These are phyloP conservation scores for Cephonodes hylas DNA, from an alignment of 2,888 invertebrate species.

Conservation along the genomic window DNA sequence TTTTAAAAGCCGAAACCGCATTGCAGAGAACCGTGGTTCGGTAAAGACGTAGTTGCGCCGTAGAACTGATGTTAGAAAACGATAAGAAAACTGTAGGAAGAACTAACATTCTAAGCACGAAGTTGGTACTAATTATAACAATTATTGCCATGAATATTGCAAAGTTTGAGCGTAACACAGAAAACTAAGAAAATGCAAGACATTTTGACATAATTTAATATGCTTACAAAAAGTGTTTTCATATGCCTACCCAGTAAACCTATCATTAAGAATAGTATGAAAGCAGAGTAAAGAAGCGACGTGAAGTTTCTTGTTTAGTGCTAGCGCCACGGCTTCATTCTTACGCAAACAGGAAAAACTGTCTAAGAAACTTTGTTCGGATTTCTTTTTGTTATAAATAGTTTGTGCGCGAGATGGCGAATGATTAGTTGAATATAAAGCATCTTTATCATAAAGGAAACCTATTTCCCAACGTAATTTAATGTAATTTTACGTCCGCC, in stretches of 20 bases:
- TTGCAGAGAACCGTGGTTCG: conserved; percentile 20
- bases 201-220: no score
- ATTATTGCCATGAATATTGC: not conserved
- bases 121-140: not conserved
- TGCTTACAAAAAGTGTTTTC: no score
- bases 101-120: not conserved
- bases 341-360: not conserved
- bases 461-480: no score
- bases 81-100: not conserved
- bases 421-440: not conserved
- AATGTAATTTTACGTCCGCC: not conserved
- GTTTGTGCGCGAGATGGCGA: not conserved
- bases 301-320: not conserved
- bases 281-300: not conserved
- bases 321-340: not conserved
- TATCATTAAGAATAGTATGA: not conserved
- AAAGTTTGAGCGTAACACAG: no score
- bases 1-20: conserved; percentile 25
- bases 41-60: not conserved
- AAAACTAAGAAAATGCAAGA: no score
- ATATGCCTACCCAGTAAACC: not conserved
- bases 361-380: not conserved
- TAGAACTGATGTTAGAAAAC: not conserved
- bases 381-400: not conserved
- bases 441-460: not conserved